Conservation (phyloP, 2,888 invertebrate species). For the Seira sanloemensis region DNA sequence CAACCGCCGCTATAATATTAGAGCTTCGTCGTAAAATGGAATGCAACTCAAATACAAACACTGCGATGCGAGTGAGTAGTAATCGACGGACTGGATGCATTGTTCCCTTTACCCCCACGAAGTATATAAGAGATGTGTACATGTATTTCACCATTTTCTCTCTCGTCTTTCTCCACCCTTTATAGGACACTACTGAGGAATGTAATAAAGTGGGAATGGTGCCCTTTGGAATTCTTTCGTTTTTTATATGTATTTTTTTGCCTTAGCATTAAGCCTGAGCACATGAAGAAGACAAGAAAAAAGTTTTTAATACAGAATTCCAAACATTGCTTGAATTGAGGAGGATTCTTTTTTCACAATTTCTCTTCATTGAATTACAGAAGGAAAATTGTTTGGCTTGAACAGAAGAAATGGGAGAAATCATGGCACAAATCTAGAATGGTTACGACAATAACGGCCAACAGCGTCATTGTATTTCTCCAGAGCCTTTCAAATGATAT, state of each 20-base stretch:
- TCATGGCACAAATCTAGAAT: no score
- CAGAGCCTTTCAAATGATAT: background rate
- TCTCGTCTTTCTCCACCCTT: conserved; percentile 16
- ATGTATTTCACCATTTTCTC: conserved; percentile 1
- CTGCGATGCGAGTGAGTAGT: no score
- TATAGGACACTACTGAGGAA: conserved; percentile 52
- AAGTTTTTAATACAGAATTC: conserved; percentile 45
- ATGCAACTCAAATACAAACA: conserved; percentile 23
- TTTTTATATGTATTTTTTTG: no score
- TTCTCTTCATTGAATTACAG: conserved; percentile 22
- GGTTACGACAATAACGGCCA: no score
- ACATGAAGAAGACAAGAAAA: no score
- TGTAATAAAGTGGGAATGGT: conserved; percentile 59
- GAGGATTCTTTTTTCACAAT: background rate
- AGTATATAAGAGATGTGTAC: background rate
- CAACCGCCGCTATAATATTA: no score
- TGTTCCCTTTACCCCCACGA: background rate
- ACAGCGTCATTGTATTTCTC: no score
- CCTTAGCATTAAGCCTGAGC: no score
- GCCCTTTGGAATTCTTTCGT: conserved; percentile 56
- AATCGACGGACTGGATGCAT: no score
- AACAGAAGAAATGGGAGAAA: conserved; percentile 34
- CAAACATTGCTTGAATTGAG: background rate
- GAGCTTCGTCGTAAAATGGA: conserved; percentile 38
- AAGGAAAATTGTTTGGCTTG: conserved; percentile 33